Evolutionary conservation across 2,113 vertebrate species (phyloP).

Genomic region (Orycteropus afer): DNA sequence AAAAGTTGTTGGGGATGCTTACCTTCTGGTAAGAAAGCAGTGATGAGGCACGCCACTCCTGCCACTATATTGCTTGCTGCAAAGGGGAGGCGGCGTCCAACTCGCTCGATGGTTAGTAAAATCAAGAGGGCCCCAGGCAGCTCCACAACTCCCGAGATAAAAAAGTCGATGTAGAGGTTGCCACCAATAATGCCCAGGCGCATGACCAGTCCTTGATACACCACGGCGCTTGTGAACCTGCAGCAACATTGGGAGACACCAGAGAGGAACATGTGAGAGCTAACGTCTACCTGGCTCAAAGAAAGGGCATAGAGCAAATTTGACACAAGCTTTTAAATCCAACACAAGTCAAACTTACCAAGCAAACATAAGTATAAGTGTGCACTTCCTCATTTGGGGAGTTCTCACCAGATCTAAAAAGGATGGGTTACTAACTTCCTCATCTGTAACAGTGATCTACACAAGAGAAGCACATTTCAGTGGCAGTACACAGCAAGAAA

Average conservation of each 20-base stretch:
- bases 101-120: slow-evolving; percentile 92
- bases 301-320: accelerated
- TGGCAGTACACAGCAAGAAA: slow-evolving; percentile 13
- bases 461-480: slow-evolving; percentile 68
- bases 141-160: slow-evolving; percentile 92
- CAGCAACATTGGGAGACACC: background rate
- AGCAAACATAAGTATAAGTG: slow-evolving; percentile 94
- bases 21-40: slow-evolving; percentile 93
- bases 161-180: slow-evolving; percentile 94
- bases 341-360: slow-evolving; percentile 87
- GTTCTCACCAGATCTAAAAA: slow-evolving; percentile 92
- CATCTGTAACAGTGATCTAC: slow-evolving; percentile 87
- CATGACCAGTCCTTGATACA: slow-evolving; percentile 97
- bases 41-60: slow-evolving; percentile 89
- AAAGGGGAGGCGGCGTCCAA: slow-evolving; percentile 93
- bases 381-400: slow-evolving; percentile 93
- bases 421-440: slow-evolving; percentile 88
- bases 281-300: accelerated
- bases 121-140: slow-evolving; percentile 93
- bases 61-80: slow-evolving; percentile 89
- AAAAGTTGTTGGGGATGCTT: slow-evolving; percentile 49
- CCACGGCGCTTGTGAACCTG: slow-evolving; percentile 95
- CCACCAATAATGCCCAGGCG: slow-evolving; percentile 92
- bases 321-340: background rate
- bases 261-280: background rate